Evolutionary conservation across 2,113 vertebrate genomes (phyloP).

Genomic region (Pavo muticus): DNA sequence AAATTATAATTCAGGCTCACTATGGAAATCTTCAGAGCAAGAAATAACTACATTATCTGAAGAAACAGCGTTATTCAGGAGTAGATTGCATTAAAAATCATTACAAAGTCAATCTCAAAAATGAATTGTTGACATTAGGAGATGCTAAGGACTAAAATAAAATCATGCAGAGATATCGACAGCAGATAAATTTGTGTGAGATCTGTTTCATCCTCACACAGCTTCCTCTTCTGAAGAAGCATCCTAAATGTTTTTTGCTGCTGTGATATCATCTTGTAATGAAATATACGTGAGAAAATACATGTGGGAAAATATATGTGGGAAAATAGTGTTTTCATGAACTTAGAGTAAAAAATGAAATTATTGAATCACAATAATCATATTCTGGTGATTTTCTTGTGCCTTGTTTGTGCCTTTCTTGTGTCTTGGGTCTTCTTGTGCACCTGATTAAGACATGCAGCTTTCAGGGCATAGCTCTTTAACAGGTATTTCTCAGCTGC

Average conservation of each 20-base stretch:
- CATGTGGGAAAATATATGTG: no score
- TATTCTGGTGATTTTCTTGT: background rate
- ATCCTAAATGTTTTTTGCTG: background rate
- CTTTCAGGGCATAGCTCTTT: background rate
- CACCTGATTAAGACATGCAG: background rate
- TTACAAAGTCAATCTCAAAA: background rate
- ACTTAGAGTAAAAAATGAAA: background rate
- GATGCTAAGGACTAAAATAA: background rate
- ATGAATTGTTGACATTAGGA: background rate
- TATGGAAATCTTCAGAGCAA: background rate
- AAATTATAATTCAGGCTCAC: background rate
- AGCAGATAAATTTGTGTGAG: background rate
- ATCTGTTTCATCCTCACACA: background rate
- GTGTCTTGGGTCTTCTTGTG: fast-evolving
- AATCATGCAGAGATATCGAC: background rate
- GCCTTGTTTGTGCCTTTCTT: no score
- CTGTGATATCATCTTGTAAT: background rate
- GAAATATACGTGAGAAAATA: background rate
- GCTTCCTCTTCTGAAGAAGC: background rate
- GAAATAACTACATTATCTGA: background rate
- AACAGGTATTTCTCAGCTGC: background rate
- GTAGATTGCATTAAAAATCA: background rate
- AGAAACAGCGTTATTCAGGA: background rate
- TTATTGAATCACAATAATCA: background rate
- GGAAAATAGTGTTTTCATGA: background rate